Evolutionary conservation across 2,888 invertebrate species (phyloP).

Genomic region (Pomacea canaliculata): DNA sequence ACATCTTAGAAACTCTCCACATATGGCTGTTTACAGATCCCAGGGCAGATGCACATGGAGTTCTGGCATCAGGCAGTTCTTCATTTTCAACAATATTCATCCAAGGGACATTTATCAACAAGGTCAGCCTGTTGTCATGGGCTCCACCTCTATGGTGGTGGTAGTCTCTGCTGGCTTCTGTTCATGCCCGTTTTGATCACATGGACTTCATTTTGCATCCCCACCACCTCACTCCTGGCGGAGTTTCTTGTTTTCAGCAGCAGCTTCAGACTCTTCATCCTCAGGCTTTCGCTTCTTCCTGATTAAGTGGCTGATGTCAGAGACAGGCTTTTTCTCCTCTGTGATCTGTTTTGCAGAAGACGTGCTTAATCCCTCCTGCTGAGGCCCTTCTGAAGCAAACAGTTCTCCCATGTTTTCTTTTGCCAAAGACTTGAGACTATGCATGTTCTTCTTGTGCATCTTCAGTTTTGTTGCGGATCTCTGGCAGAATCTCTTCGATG

Average conservation of each 20-base stretch:
- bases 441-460: conserved; percentile 55
- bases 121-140: too few relatives aligned
- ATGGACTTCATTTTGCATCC: conserved; percentile 32
- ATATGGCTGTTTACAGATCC: too few relatives aligned
- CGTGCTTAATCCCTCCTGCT: too few relatives aligned
- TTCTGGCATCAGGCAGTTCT: too few relatives aligned
- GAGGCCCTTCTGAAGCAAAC: conserved; percentile 14
- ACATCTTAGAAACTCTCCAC: too few relatives aligned
- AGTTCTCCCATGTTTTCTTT: conserved; percentile 47
- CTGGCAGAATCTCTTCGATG: conserved; percentile 84
- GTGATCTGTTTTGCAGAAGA: too few relatives aligned
- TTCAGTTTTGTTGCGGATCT: conserved; percentile 82
- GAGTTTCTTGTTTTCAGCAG: conserved; percentile 43
- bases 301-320: conserved; percentile 56
- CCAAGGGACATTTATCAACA: too few relatives aligned
- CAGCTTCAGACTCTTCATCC: conserved; percentile 35
- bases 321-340: conserved; percentile 41
- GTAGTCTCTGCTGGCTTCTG: too few relatives aligned
- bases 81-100: too few relatives aligned
- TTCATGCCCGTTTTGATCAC: too few relatives aligned
- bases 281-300: conserved; percentile 61
- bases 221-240: conserved; percentile 44
- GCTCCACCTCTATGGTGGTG: too few relatives aligned
- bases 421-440: conserved; percentile 54
- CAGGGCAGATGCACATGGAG: too few relatives aligned